Base-by-base conservation (phyloP, 2,113 vertebrate genomes). In the Mohoua ochrocephala region DNA sequence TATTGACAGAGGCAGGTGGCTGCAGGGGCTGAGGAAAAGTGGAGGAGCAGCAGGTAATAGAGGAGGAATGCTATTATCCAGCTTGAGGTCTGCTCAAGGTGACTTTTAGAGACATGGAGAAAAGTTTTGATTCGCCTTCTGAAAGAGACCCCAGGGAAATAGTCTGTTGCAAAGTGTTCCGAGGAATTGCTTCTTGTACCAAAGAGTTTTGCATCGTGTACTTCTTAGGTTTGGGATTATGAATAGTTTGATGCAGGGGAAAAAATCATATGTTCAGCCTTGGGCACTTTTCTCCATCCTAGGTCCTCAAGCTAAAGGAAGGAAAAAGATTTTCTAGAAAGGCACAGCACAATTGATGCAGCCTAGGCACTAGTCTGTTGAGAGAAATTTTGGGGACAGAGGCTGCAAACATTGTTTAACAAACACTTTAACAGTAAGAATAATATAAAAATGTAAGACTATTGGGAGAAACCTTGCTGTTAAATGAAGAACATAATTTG, bases 401-500 rank as follows among this genome's bases (percentile, higher is more conserved):
- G 20, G 28, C 37, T 60, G 54, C 78, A 93, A 95, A 49, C 23
- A 44, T 67, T 75, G 52, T 82, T 95, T 84, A 92, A 31, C 47
- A 86, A 86, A 88, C 54, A 81, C 50, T 87, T 77, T 44, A 85
- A 45, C 71, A 84, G n/a, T 63, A 52, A 89, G 52, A 80, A 56
- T 67, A 74, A 70, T 54, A 85, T 12, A 59, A 93, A 94, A 93
- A 70, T 22, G 18, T 78, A 50, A 67, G 73, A 77, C 30, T 44
- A 14, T 41, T 77, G 69, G 39, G 56, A 90, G 93, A 91, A 93
- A 68, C 44, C 93, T 90, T 96, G 95, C 95, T 96, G 95, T 85
- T 96, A 96, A 95, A 77, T 95, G 88, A 92, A 93, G 93, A 90
- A 95, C 6, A 7, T 94, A 88, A 96, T 97, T 95, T 95, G 68